Percentiles rank a stretch among this genome's conserved stretches.
Evolutionary conservation across 2,797 vertebrate genomes (phyloP).

Genomic region (Chaunax sp.): DNA sequence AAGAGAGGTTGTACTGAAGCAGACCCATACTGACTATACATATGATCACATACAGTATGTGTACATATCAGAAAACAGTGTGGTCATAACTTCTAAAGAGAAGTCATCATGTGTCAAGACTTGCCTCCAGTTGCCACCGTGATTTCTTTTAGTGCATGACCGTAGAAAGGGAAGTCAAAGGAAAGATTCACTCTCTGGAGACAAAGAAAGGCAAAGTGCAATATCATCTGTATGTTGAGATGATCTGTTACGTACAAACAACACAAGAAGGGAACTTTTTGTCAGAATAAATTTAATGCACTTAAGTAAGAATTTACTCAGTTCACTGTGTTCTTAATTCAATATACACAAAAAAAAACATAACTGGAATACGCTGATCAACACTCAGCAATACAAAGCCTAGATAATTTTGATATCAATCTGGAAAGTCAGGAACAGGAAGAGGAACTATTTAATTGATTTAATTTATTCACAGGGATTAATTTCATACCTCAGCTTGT

Average conservation of each 20-base stretch:
- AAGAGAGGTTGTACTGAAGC: neutral
- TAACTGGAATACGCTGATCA: no score
- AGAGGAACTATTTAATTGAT: neutral
- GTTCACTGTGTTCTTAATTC: no score
- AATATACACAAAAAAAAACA: no score
- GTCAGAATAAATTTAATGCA: no score
- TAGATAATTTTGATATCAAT: no score
- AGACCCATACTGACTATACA: neutral
- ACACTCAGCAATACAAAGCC: no score
- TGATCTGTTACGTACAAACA: neutral
- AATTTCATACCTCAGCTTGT: conserved; percentile 85
- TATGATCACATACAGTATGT: no score
- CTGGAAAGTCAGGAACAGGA: neutral
- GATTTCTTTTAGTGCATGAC: conserved; percentile 92
- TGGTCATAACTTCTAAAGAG: neutral
- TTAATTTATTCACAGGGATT: neutral
- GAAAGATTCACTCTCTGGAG: conserved; percentile 95
- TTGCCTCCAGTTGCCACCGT: conserved; percentile 95
- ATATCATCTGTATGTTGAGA: neutral
- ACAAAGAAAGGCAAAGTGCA: conserved; percentile 33
- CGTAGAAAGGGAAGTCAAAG: conserved; percentile 97
- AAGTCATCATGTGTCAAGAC: conserved; percentile 46
- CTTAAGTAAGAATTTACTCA: no score
- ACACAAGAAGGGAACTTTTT: no score
- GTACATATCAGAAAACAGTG: no score